Conservation (phyloP, 2,113 vertebrate species). For the Corapipo altera region DNA sequence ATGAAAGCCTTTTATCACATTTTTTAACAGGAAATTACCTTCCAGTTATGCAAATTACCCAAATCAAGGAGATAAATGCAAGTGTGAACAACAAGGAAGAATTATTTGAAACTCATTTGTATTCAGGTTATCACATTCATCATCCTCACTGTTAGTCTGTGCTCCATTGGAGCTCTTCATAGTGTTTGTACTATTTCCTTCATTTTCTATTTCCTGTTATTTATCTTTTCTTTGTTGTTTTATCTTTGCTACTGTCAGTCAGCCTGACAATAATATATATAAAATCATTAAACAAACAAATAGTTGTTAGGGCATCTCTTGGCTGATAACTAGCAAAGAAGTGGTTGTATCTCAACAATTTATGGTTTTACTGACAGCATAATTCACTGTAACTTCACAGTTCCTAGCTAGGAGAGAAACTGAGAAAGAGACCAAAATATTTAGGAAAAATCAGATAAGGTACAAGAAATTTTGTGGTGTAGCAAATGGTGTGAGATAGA, state of each 20-base stretch:
- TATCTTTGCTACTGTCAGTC: conserved; percentile 58
- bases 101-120: conserved; percentile 45
- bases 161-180: neutral
- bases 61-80: conserved; percentile 66
- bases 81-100: conserved; percentile 44
- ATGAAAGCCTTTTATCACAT: conserved; percentile 48
- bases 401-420: neutral
- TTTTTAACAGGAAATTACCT: conserved; percentile 68
- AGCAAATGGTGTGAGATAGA: neutral
- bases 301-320: conserved; percentile 31
- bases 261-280: conserved; percentile 43
- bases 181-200: conserved; percentile 4
- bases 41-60: conserved; percentile 67
- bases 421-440: neutral
- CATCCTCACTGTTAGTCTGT: conserved; percentile 15
- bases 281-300: conserved; percentile 48
- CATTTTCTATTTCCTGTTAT: conserved; percentile 7
- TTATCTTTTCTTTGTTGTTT: conserved; percentile 52
- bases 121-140: conserved; percentile 49
- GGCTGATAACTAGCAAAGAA: conserved; percentile 34
- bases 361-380: conserved; percentile 29
- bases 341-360: conserved; percentile 23
- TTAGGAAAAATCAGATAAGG: neutral
- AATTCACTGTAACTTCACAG: neutral
- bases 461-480: neutral